phyloP scores from a whole-genome alignment of 92 coral and sea anemone species.

The Meandrina meandrites region DNA sequence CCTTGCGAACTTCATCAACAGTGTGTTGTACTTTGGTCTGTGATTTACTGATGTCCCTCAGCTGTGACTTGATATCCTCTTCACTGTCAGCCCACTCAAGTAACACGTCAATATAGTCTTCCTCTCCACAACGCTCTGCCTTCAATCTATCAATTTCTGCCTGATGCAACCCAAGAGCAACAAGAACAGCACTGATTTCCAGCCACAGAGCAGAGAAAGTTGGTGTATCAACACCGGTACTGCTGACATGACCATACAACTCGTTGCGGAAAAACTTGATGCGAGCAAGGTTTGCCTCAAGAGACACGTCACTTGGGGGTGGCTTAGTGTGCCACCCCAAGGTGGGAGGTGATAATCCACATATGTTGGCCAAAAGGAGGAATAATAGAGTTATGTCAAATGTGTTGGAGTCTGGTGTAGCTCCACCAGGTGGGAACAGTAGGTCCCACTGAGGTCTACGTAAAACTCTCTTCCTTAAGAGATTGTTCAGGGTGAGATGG shows the following conservation, averaged over 20 bases:
- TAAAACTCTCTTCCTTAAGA: slow-evolving; percentile 35
- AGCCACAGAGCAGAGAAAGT: slow-evolving; percentile 57
- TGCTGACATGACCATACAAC: slow-evolving; percentile 53
- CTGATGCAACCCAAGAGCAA: slow-evolving; percentile 56
- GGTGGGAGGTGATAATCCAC: slow-evolving; percentile 56
- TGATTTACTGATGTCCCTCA: neutral
- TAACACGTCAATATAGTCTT: slow-evolving; percentile 5
- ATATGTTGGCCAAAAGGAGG: slow-evolving; percentile 64
- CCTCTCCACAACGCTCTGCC: slow-evolving; percentile 34
- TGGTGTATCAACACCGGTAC: slow-evolving; percentile 33
- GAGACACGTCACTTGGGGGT: slow-evolving; percentile 46
- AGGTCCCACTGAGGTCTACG: slow-evolving; percentile 56
- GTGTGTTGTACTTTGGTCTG: neutral
- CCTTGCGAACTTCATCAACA: neutral
- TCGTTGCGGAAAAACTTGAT: slow-evolving; percentile 61
- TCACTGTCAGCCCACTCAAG: slow-evolving; percentile 22
- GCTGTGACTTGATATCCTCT: slow-evolving; percentile 26
- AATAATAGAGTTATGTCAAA: slow-evolving; percentile 65
- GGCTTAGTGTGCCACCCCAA: slow-evolving; percentile 51
- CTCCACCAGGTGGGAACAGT: slow-evolving; percentile 60
- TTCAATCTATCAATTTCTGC: slow-evolving; percentile 51
- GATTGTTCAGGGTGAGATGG: neutral
- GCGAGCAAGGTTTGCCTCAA: slow-evolving; percentile 66
- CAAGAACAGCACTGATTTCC: slow-evolving; percentile 50
- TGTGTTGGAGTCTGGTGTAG: slow-evolving; percentile 56